Base-by-base conservation (phyloP, 1,140 invertebrate species). In the Lordiphosa stackelbergi region DNA sequence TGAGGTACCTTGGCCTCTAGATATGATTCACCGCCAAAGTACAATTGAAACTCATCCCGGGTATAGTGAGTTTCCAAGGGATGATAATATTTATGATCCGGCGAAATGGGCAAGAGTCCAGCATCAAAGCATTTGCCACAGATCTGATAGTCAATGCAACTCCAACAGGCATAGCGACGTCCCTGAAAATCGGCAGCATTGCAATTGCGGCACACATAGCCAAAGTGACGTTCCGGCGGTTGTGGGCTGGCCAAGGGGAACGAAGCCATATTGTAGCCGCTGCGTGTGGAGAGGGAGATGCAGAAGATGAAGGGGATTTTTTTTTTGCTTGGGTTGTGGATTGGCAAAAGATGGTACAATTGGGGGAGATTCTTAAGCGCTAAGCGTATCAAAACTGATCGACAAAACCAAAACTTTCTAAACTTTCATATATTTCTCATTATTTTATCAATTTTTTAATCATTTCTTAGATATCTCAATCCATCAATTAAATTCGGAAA, bases 141-240 rank as follows among this genome's bases (percentile, higher is more conserved):
- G 9, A 74, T 11, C 7, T 74, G 57, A 41, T 70, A 74, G 10
- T 48, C 42, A 5, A 38, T 12, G 42, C 72, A 74, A 3, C 52
- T 10, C 42, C 38, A 58, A 40, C 72, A 74, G 28, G 55, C 36
- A n/a, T 74, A 74, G 8, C 72, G 72, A 9, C 61, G 72, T 1
- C 72, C 72, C 0, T 0, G 0, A 36, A 70, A 75, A 1, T 41
- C 47, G 2, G 4, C 3, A 0, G 5, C 19, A 9, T 13, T 6
- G 22, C 72, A 74, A 10, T 37, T 55, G n/a, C 12, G 9, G 35
- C 72, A 74, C 19, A 35, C 8, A 11, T 41, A 54, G 6, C 72
- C 72, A 22, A 48, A 16, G 41, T 74, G 72, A 12, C 65, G 71
- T 5, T 69, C 60, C 19, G 53, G 49, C 9, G 22, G 53, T 24